Percentiles rank a stretch among this genome's conserved stretches.
phyloP scores from a whole-genome alignment of 2,113 vertebrate species.

The cattle (Bos taurus) region ARS-UCD2.0 NC_037328.1:122221001-122221500 shows the following conservation, averaged over 20 bases:
- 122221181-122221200: background rate
- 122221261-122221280: background rate
- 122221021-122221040: background rate
- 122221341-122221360: too few species aligned
- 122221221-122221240: background rate
- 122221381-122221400: too few species aligned
- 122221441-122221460: background rate
- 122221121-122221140: background rate
- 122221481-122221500: background rate
- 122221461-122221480: background rate
- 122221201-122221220: background rate
- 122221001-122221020: background rate
- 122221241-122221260: background rate
- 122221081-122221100: background rate
- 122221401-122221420: background rate
- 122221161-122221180: background rate
- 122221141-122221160: background rate
- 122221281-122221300: background rate
- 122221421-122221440: background rate
- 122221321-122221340: background rate
- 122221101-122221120: fast-evolving
- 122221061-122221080: background rate
- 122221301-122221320: background rate
- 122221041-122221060: background rate
- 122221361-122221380: too few species aligned